A percentile compares a stretch with the other conserved stretches of the same genome.
Conservation (phyloP, 2,113 vertebrate species). For the human (Homo sapiens) region DNA sequence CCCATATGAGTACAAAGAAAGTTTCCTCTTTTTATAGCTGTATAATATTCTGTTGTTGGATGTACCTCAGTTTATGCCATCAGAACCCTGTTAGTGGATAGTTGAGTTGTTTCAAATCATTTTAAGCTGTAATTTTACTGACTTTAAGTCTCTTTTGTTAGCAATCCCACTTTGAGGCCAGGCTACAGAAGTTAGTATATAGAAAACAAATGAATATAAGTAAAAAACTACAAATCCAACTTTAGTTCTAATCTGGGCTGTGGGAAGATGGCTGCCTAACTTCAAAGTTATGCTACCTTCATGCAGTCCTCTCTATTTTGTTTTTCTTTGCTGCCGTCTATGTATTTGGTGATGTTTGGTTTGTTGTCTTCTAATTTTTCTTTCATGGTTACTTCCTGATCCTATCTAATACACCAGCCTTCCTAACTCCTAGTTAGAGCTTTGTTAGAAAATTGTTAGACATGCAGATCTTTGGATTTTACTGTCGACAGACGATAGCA, state of each 20-base stretch:
- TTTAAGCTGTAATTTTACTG: constrained; percentile 31
- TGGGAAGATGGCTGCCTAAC: neutral
- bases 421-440: neutral
- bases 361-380: neutral
- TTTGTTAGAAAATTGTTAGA: constrained; percentile 21
- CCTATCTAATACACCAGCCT: neutral
- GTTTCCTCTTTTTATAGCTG: neutral
- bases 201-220: constrained; percentile 20
- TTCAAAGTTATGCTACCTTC: neutral
- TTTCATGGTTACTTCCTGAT: neutral
- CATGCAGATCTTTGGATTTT: neutral
- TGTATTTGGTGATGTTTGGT: neutral
- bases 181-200: neutral
- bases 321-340: constrained; percentile 18
- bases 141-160: neutral
- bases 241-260: neutral
- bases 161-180: neutral
- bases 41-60: neutral
- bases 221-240: neutral
- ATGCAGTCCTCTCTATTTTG: neutral
- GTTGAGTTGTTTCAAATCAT: neutral
- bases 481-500: neutral
- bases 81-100: neutral
- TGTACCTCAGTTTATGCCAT: neutral
- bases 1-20: neutral